A percentile compares a stretch with the other conserved stretches of the same genome.
Conservation (phyloP, 92 coral and sea anemone species). For the Epizoanthus stellaris region DNA sequence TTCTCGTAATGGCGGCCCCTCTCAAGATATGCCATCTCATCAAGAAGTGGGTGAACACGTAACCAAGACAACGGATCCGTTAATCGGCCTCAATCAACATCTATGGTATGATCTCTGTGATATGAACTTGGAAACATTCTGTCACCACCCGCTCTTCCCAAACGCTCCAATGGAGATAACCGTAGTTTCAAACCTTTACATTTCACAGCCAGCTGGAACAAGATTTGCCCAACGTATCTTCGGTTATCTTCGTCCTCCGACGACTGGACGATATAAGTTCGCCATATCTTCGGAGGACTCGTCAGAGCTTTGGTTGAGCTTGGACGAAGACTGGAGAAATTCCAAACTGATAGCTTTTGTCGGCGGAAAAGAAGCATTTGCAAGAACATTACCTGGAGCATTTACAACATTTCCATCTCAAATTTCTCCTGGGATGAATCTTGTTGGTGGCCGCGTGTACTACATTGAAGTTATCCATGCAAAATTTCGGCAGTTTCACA, state of each 20-base stretch:
- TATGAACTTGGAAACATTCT: conserved; percentile 44
- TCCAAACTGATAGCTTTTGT: conserved; percentile 11
- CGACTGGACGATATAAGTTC: conserved; percentile 63
- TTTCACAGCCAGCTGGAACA: conserved; percentile 24
- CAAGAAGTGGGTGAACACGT: neutral
- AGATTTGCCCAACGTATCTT: conserved; percentile 64
- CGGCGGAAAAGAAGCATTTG: neutral
- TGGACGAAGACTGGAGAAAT: neutral
- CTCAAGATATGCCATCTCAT: neutral
- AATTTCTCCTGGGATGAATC: neutral
- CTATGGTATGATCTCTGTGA: conserved; percentile 51
- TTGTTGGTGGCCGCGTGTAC: neutral
- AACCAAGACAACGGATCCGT: no score
- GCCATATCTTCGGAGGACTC: conserved; percentile 71
- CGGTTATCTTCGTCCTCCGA: conserved; percentile 68
- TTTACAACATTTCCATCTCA: neutral
- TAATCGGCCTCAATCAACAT: conserved; percentile 53
- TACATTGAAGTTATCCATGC: conserved; percentile 13
- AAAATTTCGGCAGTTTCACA: neutral
- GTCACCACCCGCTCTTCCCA: conserved; percentile 74
- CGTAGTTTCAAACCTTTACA: conserved; percentile 37
- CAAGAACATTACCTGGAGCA: neutral
- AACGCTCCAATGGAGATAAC: conserved; percentile 58
- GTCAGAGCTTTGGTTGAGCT: conserved; percentile 74
- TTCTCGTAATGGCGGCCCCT: neutral